Base-by-base conservation (phyloP, 2,888 invertebrate genomes). In the Cephus nigrinus region DNA sequence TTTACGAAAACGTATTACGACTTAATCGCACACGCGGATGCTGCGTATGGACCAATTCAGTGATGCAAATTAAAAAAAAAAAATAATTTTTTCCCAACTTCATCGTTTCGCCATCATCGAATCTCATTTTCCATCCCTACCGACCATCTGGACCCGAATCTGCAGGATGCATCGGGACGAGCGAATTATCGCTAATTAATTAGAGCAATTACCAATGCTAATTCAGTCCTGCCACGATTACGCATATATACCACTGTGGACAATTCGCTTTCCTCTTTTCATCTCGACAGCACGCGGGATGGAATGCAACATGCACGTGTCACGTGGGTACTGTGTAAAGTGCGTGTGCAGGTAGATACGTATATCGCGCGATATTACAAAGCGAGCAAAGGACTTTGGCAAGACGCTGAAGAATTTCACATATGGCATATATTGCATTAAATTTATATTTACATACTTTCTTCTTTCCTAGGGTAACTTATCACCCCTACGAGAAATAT, bases 111-210 rank as follows among this genome's bases (percentile, higher is more conserved):
- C 36, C 0, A 4, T 15, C 36, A 1, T 15, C 36, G 4, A 36
- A 4, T 12, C 12, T 2, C 5, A 55, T 2, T 55, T 55, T 5
- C 55, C 0, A 9, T 9, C 0, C 9, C 23, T 9, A 9, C 23
- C 23, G 55, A 23, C 55, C 23, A 23, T 2, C 15, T 55, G 55
- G 9, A 55, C 55, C 2, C 23, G 55, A 55, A 55, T 23, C 0
- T 55, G 9, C 55, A 55, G 1, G 55, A 23, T 55, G 40, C 55
- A 55, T 55, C 23, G 55, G 55, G 23, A 55, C 55, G 76, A 74
- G 74, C 35, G 74, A 69, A 32, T 81, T 79, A 77, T 73, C 78
- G 75, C 75, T 82, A 81, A 84, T 85, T 83, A 81, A 86, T 85
- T 74, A 78, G 75, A 68, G 75, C 80, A 80, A 84, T 84, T 83